Base-by-base conservation (phyloP, 2,888 invertebrate species). In the Drosophila phalerata region DNA sequence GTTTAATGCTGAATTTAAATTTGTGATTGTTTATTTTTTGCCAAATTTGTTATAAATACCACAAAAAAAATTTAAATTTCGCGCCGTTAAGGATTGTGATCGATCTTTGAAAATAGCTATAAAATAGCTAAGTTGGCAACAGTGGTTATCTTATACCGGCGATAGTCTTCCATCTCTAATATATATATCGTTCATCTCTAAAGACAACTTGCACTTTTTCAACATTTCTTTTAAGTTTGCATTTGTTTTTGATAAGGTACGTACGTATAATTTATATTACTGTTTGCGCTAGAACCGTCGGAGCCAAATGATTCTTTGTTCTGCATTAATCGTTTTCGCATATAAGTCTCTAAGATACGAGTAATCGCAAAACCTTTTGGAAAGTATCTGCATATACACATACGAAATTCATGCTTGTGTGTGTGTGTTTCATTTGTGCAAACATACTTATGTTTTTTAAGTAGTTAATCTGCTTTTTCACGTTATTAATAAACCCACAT, bases 201-300 rank as follows among this genome's bases (percentile, higher is more conserved):
- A 34, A 51, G 43, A 77, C 81, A 82, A 85, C 85, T 85, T 85
- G 81, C 81, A 85, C 48, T 80, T 74, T 73, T 62, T 69, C 73
- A 72, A 72, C 74, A 68, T 69, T 73, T 76, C 15, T 57, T 69
- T 56, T 60, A 58, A 52, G 66, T 51, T 53, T 56, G 48, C 40
- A 66, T 69, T 57, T 71, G 13, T 61, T 58, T 55, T 74, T 66
- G 30, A n/a, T 42, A 75, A 84, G 84, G 63, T 78, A 66, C 11
- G n/a, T 37, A 42, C 5, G 32, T 48, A 19, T 32, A 3, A 13
- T 3, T 47, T 47, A 10, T 43, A 34, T 10, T 38, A 28, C 17
- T 28, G 8, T 22, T 47, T 32, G 0, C 11, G 15, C 1, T 28
- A 22, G 8, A 38, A 8, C 9, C 22, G 47, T 19, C 10, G 5